Evolutionary conservation across 2,113 vertebrate species (phyloP).

Genomic region (Ciconia maguari): DNA sequence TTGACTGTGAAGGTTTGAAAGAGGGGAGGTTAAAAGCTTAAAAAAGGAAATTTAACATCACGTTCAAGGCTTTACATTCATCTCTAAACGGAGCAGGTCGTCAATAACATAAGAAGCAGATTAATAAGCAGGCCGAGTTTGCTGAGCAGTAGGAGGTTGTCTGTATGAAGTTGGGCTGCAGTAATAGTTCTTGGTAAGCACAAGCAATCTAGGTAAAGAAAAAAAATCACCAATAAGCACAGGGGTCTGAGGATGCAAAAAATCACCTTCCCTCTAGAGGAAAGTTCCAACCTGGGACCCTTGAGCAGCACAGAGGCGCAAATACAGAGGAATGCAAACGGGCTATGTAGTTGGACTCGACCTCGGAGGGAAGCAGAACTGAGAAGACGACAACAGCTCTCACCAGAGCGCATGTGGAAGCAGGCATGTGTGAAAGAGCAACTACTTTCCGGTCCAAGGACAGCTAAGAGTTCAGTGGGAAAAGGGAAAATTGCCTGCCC

Average conservation of each 20-base stretch:
- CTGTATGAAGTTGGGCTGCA: not conserved
- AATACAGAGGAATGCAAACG: fast-evolving
- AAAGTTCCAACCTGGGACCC: not conserved
- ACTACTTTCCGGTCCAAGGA: not conserved
- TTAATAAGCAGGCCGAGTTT: not conserved
- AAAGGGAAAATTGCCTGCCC: not conserved
- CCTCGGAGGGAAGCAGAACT: not conserved
- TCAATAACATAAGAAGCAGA: not conserved
- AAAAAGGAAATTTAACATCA: not conserved
- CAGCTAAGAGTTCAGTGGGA: not conserved
- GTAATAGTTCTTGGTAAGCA: not conserved
- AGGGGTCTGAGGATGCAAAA: not conserved
- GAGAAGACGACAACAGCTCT: not conserved
- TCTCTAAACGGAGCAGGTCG: not conserved
- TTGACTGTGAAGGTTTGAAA: not conserved
- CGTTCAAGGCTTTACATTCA: not conserved
- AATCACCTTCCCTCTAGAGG: not conserved
- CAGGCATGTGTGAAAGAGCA: not conserved
- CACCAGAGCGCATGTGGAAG: not conserved
- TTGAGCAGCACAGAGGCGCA: not conserved
- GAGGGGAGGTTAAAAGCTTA: not conserved
- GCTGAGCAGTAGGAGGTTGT: not conserved
- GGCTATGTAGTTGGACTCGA: not conserved
- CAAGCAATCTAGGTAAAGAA: fast-evolving
- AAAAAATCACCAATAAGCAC: not conserved